Evolutionary conservation across 1,140 invertebrate species (phyloP).

Genomic region (Apis laboriosa): DNA sequence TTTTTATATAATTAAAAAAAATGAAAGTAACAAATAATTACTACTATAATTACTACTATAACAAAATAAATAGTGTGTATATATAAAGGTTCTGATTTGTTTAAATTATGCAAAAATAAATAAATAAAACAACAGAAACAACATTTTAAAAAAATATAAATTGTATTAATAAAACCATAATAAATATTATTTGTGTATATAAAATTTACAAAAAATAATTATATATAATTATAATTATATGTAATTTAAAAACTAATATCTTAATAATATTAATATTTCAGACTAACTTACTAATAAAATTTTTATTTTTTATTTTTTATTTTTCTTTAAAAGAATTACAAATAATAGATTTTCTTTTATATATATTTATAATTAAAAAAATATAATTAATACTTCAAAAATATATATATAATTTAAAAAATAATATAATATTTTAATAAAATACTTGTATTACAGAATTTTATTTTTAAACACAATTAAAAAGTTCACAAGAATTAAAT

Average conservation of each 20-base stretch:
- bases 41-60: background rate
- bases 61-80: background rate
- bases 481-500: background rate
- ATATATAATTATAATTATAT: no score
- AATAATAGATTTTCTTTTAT: background rate
- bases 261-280: background rate
- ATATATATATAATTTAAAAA: background rate
- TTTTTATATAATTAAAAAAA: background rate
- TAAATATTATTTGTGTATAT: background rate
- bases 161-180: background rate
- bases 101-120: background rate
- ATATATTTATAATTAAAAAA: no score
- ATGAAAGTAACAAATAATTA: constrained; percentile 5
- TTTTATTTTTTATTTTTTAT: background rate
- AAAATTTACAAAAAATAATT: background rate
- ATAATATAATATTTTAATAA: background rate
- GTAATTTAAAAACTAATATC: background rate
- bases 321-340: no score
- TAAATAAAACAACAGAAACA: background rate
- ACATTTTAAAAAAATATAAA: background rate
- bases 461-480: background rate
- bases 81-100: background rate
- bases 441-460: background rate
- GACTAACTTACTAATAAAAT: background rate
- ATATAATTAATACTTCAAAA: background rate